Evolutionary conservation across 1,140 invertebrate genomes (phyloP), one percentile per base, ranked within the genome.

Genomic region (Drosophila paulistorum): DNA sequence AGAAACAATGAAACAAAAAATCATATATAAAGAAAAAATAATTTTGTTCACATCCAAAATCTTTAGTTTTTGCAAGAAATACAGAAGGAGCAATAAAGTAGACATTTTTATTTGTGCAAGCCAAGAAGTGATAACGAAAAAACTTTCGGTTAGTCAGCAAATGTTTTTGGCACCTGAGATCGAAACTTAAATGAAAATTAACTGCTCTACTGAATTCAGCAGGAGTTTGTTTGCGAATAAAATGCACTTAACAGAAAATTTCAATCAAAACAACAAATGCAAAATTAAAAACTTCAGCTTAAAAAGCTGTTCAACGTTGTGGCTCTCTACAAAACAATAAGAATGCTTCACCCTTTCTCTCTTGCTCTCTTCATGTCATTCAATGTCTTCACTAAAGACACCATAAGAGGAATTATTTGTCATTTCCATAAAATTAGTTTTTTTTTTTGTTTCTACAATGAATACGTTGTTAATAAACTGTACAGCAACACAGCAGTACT

Each of bases 301-400:
- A 11, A 51, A 51, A 20, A 51, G 45, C 11, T 39, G 37, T 39
- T 39, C 2, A 13, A 11, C 37, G 37, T 39, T 39, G 37, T 39
- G 11, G 10, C 45, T 20, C 45, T 51, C 45, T 51, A 51, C 7
- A 51, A 51, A 51, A 14, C 13, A 17, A 51, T 20, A 51, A 63
- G 30, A 68, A 65, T 74, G 73, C 64, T 74, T 75, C 71, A 74
- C 37, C 58, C 45, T 33, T 51, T 57, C 58, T 48, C 20, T 58
- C 26, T 23, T 23, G 54, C 42, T 65, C 61, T 41, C 23, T 17
- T 54, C 11, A 26, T 58, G 35, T 35, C 41, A 39, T 13, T 17
- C 14, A 51, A 35, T 54, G 17, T 33, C 23, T 23, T 17, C 9
- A 10, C 45, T 14, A 51, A 23, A 51, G 45, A 51, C 4, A 51